Conservation (phyloP, 2,113 vertebrate genomes). For the Mungos mungo region DNA sequence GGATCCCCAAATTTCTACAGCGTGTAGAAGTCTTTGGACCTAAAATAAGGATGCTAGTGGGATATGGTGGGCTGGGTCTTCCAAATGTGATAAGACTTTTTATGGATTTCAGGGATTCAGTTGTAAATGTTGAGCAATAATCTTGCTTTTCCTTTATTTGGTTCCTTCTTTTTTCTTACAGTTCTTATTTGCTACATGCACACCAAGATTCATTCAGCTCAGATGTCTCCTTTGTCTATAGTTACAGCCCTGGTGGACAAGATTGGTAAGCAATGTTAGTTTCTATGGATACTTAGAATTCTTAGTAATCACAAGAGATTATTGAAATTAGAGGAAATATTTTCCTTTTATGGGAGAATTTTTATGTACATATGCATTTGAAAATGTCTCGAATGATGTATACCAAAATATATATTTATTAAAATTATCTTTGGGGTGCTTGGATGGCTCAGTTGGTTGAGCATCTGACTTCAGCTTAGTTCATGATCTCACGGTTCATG, state of each 20-base stretch:
- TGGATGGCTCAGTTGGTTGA: too few relatives aligned
- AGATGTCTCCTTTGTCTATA: slow-evolving; percentile 94
- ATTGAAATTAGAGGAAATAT: background rate
- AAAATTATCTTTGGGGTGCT: background rate
- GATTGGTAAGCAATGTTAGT: slow-evolving; percentile 89
- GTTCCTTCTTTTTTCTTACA: slow-evolving; percentile 79
- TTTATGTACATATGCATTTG: slow-evolving; percentile 87
- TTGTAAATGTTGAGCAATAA: slow-evolving; percentile 51
- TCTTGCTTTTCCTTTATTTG: slow-evolving; percentile 44
- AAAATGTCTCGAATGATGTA: slow-evolving; percentile 68
- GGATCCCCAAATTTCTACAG: background rate
- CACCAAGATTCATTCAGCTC: slow-evolving; percentile 85
- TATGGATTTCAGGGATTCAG: slow-evolving; percentile 28
- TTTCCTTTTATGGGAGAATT: slow-evolving; percentile 29
- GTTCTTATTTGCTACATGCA: slow-evolving; percentile 98
- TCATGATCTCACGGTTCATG: too few relatives aligned
- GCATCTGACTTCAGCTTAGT: too few relatives aligned
- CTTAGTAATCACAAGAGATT: slow-evolving; percentile 47
- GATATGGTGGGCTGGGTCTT: slow-evolving; percentile 13
- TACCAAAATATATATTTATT: slow-evolving; percentile 8
- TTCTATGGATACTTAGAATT: slow-evolving; percentile 31
- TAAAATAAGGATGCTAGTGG: background rate
- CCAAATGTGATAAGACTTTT: background rate
- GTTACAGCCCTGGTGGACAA: slow-evolving; percentile 98
- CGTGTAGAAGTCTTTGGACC: slow-evolving; percentile 27